Conservation (phyloP, 2,797 vertebrate genomes). For the Gymnoscopelus microlampas region DNA sequence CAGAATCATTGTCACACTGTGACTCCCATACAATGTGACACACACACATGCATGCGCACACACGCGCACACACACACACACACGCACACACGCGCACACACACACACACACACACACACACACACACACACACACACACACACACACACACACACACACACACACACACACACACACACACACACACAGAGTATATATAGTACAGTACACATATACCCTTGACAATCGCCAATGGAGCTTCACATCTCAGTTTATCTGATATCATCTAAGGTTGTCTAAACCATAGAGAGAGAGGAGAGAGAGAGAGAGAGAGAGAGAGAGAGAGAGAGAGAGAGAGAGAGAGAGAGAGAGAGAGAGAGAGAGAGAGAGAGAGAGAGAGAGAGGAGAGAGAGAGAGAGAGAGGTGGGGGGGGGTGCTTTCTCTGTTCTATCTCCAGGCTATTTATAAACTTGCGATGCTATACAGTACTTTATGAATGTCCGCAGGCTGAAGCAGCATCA, state of each 20-base stretch:
- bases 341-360: conserved; percentile 14
- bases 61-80: background rate
- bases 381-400: conserved; percentile 7
- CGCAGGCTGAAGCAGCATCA: conserved; percentile 62
- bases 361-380: too few species aligned
- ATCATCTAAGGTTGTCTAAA: too few species aligned
- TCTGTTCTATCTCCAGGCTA: conserved; percentile 49
- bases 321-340: conserved; percentile 12
- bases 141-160: conserved; percentile 19
- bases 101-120: background rate
- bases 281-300: background rate
- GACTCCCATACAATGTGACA: conserved; percentile 19
- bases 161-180: conserved; percentile 1
- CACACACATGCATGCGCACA: conserved; percentile 15
- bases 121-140: background rate
- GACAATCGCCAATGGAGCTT: too few species aligned
- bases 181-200: background rate
- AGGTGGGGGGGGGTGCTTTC: background rate
- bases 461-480: conserved; percentile 76
- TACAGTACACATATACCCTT: too few species aligned
- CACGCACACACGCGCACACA: conserved; percentile 4
- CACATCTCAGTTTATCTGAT: too few species aligned
- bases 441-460: conserved; percentile 71
- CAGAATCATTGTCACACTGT: background rate
- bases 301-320: conserved; percentile 12